Percentiles rank a stretch among this genome's conserved stretches.
These are phyloP conservation scores for Ciconia stormi DNA, from an alignment of 2,113 vertebrate species.

Conservation along the genomic window DNA sequence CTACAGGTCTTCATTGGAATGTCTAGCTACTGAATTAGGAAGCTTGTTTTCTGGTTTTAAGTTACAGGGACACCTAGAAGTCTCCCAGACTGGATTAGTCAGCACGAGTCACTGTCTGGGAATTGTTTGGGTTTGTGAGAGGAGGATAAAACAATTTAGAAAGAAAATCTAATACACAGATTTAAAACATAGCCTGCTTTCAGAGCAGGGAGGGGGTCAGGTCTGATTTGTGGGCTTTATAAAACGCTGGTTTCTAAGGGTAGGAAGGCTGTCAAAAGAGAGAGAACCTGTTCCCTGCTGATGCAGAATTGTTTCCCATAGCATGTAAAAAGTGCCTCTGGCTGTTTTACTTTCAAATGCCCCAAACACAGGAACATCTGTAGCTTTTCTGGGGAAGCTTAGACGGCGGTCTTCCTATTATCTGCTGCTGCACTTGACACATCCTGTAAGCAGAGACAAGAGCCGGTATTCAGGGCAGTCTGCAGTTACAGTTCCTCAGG, in stretches of 20 bases:
- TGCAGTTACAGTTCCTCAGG: background rate
- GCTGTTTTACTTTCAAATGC: background rate
- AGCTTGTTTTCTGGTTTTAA: conserved; percentile 68
- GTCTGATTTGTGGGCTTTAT: background rate
- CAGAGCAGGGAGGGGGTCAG: background rate
- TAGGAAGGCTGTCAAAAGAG: background rate
- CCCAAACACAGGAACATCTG: background rate
- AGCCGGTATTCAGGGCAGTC: background rate
- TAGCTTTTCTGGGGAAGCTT: background rate
- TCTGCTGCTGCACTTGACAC: background rate
- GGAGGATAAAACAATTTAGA: conserved; percentile 68
- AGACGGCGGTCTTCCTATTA: background rate
- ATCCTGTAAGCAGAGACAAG: background rate
- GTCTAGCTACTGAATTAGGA: conserved; percentile 69
- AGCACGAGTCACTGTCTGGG: conserved; percentile 73
- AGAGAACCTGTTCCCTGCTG: background rate
- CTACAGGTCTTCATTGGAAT: conserved; percentile 61
- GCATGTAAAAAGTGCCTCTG: background rate
- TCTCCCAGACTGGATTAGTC: conserved; percentile 74
- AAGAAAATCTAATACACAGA: conserved; percentile 63
- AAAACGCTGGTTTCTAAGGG: background rate
- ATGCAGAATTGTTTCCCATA: background rate
- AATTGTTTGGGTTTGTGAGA: conserved; percentile 68
- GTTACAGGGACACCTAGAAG: conserved; percentile 68
- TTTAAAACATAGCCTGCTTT: conserved; percentile 27